Evolutionary conservation across 2,888 invertebrate species (phyloP).

Genomic region (Sinopyrophorus schimmeli): DNA sequence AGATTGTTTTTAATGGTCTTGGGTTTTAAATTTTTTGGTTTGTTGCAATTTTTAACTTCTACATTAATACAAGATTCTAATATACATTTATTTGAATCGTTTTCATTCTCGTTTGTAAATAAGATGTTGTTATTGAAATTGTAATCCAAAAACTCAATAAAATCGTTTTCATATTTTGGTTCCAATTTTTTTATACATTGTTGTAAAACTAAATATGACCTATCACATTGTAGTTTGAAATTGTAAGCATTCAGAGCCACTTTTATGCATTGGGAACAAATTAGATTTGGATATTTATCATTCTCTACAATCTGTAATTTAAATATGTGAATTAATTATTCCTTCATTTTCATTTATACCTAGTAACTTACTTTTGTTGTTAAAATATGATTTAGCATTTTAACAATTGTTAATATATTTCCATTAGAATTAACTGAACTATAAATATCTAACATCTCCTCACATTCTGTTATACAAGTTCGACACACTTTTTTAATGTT

Average conservation of each 20-base stretch:
- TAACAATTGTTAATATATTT: slow-evolving; percentile 12
- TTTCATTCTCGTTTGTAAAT: neutral
- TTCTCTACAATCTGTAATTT: slow-evolving; percentile 21
- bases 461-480: slow-evolving; percentile 25
- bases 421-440: slow-evolving; percentile 20
- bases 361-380: slow-evolving; percentile 23
- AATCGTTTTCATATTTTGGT: too few relatives aligned
- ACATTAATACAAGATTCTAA: too few relatives aligned
- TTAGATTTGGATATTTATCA: slow-evolving; percentile 25
- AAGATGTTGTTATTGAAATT: neutral
- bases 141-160: neutral
- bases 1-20: too few relatives aligned
- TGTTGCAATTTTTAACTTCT: too few relatives aligned
- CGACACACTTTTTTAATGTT: slow-evolving; percentile 24
- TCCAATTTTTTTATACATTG: slow-evolving; percentile 17
- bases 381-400: slow-evolving; percentile 25
- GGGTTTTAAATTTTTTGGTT: too few relatives aligned
- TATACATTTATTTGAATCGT: too few relatives aligned
- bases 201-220: slow-evolving; percentile 21
- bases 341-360: neutral
- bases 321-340: neutral
- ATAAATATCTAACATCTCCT: slow-evolving; percentile 16
- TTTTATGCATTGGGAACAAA: slow-evolving; percentile 42
- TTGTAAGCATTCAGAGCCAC: slow-evolving; percentile 39
- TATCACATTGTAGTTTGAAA: slow-evolving; percentile 44